phyloP scores from a whole-genome alignment of 2,888 invertebrate genomes.

The Ethmia dodecea region DNA sequence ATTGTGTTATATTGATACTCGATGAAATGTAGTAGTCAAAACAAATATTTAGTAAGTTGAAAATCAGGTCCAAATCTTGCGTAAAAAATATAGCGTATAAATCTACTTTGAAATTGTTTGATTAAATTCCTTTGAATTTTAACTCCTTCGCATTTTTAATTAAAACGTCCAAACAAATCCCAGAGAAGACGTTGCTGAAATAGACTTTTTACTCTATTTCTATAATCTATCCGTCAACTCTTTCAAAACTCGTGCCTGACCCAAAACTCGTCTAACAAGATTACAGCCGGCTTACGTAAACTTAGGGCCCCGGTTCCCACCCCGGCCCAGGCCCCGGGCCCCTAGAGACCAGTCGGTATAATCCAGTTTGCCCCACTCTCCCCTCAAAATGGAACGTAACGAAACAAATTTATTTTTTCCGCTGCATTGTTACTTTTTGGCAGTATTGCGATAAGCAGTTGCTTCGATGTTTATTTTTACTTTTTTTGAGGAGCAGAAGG shows the following conservation, averaged over 20 bases:
- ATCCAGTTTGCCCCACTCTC: constrained; percentile 2
- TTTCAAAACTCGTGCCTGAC: not conserved
- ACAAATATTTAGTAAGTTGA: no score
- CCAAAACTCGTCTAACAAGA: not conserved
- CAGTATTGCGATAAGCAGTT: not conserved
- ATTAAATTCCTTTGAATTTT: no score
- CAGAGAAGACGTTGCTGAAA: no score
- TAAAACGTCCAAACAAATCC: no score
- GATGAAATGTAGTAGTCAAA: no score
- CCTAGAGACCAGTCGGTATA: constrained; percentile 24
- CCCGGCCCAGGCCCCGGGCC: constrained; percentile 9
- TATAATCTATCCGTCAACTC: not conserved
- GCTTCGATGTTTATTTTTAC: not conserved
- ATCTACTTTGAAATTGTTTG: no score
- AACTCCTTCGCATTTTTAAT: no score
- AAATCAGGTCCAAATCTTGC: no score
- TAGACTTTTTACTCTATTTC: not conserved
- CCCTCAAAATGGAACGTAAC: constrained; percentile 9
- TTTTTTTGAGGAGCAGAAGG: not conserved
- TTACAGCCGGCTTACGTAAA: constrained; percentile 1
- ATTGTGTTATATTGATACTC: no score
- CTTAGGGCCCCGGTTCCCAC: not conserved
- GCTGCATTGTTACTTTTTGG: not conserved
- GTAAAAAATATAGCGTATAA: no score
- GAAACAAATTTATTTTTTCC: constrained; percentile 18